Evolutionary conservation across 1,140 invertebrate genomes (phyloP), one percentile per base, ranked within the genome.

Genomic region (Homarus americanus): DNA sequence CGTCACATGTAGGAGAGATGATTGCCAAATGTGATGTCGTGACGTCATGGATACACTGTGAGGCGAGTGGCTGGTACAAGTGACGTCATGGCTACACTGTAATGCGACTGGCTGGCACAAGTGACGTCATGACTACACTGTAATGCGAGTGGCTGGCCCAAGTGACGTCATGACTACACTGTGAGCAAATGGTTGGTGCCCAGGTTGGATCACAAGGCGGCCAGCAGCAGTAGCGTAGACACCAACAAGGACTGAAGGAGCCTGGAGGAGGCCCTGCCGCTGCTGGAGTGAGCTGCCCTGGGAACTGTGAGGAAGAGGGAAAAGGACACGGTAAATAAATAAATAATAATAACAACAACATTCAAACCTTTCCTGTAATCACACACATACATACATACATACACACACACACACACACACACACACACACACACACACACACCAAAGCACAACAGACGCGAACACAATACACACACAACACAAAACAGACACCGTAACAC

Each of bases 281-380:
- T 66, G 83, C 69, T 85, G 69, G 83, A 85, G 32, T 85, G 83
- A 17, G 83, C 83, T 10, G 69, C 83, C 38, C 82, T 40, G 66
- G 83, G 28, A 49, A 85, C 83, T 84, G 82, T n/a, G 12, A 28
- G 28, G 34, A 36, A 49, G 40, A 49, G 69, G 24, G 38, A 40
- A 32, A 17, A 85, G 24, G 24, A 44, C 36, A 32, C 34, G 32
- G 7, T 49, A 36, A 32, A 32, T 49, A 20, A 44, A 53, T 20
- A 10, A 34, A 38, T n/a, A 76, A 34, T 63, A 24, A 24, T 63
- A 72, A n/a, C 24, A 72, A 15, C 24, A 72, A 9, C 1, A 72
- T 72, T 72, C 10, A 12, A 10, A 63, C 24, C 24, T 15, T 28
- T 72, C 7, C 24, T 72, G 32, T 72, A 24, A 24, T 72, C 32